Percentiles rank a stretch among this genome's conserved stretches.
Evolutionary conservation across 2,797 vertebrate species (phyloP).

Genomic region (Sebastes vulpes): DNA sequence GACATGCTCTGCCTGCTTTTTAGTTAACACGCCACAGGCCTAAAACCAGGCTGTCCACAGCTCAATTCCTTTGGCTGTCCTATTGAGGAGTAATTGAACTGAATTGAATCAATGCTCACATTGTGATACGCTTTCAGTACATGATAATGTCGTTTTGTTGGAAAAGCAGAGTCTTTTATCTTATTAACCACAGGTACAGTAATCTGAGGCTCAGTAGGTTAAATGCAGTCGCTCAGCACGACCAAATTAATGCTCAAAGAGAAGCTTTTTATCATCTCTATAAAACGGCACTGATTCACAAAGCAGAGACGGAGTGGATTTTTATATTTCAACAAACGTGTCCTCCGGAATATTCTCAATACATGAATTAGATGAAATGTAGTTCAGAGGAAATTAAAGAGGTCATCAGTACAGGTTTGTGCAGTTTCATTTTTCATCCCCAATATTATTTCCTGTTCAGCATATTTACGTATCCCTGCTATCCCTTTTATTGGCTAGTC

Average conservation of each 20-base stretch:
- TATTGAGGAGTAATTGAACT: slow-evolving; percentile 41
- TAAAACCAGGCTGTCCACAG: slow-evolving; percentile 53
- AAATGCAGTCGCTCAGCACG: slow-evolving; percentile 9
- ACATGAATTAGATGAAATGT: slow-evolving; percentile 59
- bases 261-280: slow-evolving; percentile 17
- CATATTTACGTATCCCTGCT: slow-evolving; percentile 62
- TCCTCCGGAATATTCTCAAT: slow-evolving; percentile 30
- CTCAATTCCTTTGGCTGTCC: slow-evolving; percentile 35
- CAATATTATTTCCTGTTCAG: slow-evolving; percentile 72
- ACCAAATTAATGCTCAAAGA: slow-evolving; percentile 27
- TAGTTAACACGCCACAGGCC: slow-evolving; percentile 75
- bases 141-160: slow-evolving; percentile 15
- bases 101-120: slow-evolving; percentile 29
- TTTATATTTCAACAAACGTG: slow-evolving; percentile 28
- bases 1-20: slow-evolving; percentile 75
- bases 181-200: not conserved
- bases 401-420: slow-evolving; percentile 57
- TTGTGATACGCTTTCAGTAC: slow-evolving; percentile 12
- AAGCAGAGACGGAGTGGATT: slow-evolving; percentile 2
- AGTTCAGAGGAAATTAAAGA: slow-evolving; percentile 65
- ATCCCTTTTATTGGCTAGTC: slow-evolving; percentile 66
- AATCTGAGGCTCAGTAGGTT: slow-evolving; percentile 15
- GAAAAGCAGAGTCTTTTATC: not conserved
- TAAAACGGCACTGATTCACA: slow-evolving; percentile 31
- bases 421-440: slow-evolving; percentile 62